Base-by-base conservation (phyloP, 2,888 invertebrate genomes). In the Volucella zonaria region DNA sequence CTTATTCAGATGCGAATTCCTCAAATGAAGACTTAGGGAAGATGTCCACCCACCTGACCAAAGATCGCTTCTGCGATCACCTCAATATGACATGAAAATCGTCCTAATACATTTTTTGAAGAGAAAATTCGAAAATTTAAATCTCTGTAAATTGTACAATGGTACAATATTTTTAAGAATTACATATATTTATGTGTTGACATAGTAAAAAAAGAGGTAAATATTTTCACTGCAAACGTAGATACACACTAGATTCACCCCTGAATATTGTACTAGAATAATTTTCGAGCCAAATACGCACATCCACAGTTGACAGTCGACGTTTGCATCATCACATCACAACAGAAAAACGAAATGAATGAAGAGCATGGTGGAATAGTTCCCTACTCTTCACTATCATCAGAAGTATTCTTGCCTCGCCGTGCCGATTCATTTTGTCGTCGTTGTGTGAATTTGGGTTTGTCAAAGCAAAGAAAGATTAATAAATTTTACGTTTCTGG, bases 261-360 rank as follows among this genome's bases (percentile, higher is more conserved):
- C n/a, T 8, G n/a, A 1, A 43, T 31, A 40, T 47, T 58, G 70
- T 70, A 70, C 15, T 23, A 70, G 70, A 70, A 38, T 56, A 15
- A 12, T 10, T n/a, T 15, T 9, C 1, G 8, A 18, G 8, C 10
- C 45, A 9, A 31, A 15, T 11, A 23, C 2, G 14, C 47, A 56
- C 62, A 74, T 62, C 62, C 1, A 3, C 56, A 18, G n/a, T 8
- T 74, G 73, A 64, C 62, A 74, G 23, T 9, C 38, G 31, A 45
- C n/a, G 64, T 74, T 74, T 47, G 66, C 74, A 74, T 74, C 64
- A 74, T 58, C 64, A 49, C 64, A 66, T 58, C 64, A 49, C 54
- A 66, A 74, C 64, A 74, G 11, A 74, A 74, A 73, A 74, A 42
- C 64, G 74, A 56, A 66, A 74, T 14, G 64, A 56, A 40, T 54